Evolutionary conservation across 2,888 invertebrate species (phyloP).

Genomic region (Smittia sp.): DNA sequence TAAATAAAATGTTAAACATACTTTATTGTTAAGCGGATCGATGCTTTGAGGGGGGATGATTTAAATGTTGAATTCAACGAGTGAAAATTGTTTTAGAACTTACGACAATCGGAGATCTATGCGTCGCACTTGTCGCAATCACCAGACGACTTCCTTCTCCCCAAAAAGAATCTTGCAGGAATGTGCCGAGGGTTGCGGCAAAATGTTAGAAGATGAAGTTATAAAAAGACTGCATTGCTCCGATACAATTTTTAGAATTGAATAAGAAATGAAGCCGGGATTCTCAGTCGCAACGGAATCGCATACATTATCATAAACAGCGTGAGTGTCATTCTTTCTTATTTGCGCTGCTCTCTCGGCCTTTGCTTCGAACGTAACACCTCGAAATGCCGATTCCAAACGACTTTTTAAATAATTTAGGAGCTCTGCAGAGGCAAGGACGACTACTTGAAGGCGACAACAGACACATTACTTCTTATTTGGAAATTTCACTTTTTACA

Average conservation of each 20-base stretch:
- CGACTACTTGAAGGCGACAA: neutral
- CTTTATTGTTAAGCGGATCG: neutral
- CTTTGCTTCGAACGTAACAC: neutral
- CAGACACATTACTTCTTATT: constrained; percentile 18
- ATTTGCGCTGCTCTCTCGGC: neutral
- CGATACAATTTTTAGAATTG: neutral
- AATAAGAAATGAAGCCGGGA: constrained; percentile 10
- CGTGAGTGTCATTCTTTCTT: neutral
- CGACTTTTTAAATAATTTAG: constrained; percentile 21
- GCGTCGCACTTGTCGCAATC: neutral
- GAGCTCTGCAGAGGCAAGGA: neutral
- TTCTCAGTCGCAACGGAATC: neutral
- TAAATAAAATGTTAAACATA: constrained; percentile 8
- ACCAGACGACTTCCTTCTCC: too few relatives aligned
- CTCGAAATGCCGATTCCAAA: neutral
- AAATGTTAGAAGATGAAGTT: neutral
- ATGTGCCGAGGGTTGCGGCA: neutral
- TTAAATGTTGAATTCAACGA: neutral
- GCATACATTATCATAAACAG: constrained; percentile 27
- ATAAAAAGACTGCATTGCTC: neutral
- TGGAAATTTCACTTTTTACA: neutral
- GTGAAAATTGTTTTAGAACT: neutral
- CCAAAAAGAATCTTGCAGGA: too few relatives aligned
- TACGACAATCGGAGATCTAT: constrained; percentile 9
- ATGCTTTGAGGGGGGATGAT: neutral